Conservation (phyloP, 2,888 invertebrate species). For the Colostygia pectinataria region DNA sequence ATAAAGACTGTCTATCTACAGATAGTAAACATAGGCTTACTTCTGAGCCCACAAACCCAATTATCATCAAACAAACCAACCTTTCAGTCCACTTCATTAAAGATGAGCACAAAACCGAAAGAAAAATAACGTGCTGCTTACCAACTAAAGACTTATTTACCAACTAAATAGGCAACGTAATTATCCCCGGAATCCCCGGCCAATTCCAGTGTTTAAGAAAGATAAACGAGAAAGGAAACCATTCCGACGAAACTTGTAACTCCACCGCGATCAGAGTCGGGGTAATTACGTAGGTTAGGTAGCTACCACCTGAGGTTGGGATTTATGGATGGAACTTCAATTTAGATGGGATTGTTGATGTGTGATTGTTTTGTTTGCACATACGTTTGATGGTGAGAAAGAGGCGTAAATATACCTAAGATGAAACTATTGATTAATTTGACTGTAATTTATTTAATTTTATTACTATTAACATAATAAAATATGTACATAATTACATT, state of each 20-base stretch:
- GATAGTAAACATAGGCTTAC: conserved; percentile 3
- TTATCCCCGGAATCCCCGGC: conserved; percentile 74
- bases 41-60: conserved; percentile 16
- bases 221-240: conserved; percentile 77
- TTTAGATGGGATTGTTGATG: conserved; percentile 37
- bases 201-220: conserved; percentile 81
- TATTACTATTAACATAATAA: too few relatives aligned
- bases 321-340: conserved; percentile 50
- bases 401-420: too few relatives aligned
- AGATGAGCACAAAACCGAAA: conserved; percentile 45
- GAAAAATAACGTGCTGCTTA: conserved; percentile 58
- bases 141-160: conserved; percentile 37
- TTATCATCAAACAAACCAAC: conserved; percentile 25
- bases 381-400: too few relatives aligned
- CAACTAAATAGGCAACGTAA: conserved; percentile 71
- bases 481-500: too few relatives aligned
- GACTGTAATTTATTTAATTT: too few relatives aligned
- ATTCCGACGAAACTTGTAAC: conserved; percentile 69
- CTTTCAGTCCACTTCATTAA: conserved; percentile 36
- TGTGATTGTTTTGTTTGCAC: conserved; percentile 22
- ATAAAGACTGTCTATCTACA: not conserved
- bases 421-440: not conserved
- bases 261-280: conserved; percentile 53
- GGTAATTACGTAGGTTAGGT: conserved; percentile 53
- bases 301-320: conserved; percentile 37